Evolutionary conservation across 2,888 invertebrate species (phyloP), one percentile per base, ranked within the genome.

Genomic region (Meiosimyza platycephala): DNA sequence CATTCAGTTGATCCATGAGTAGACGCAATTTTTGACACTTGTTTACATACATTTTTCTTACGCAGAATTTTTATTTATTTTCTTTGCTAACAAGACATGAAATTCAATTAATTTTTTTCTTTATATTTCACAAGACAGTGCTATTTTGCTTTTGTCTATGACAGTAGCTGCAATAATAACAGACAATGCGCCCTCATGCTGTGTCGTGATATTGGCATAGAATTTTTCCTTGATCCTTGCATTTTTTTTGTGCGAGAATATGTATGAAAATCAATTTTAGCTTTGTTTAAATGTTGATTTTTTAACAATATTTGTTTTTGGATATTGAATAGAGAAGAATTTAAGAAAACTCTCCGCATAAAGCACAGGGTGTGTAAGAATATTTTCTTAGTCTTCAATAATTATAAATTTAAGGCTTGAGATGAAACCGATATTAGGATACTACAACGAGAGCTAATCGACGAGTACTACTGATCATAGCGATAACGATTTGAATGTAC

Each of bases 11-110:
- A 7, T 40, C 40, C 11, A 33, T 47, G 33, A 62, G 33, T 33
- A 28, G 28, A 52, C 28, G 18, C 57, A 55, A 57, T 74, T 76
- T 71, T 75, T 75, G 72, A 73, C 77, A 77, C 77, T 77, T 76
- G 77, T 76, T 77, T 77, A 75, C 74, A 74, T 77, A 75, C 74
- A 74, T 76, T 75, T 71, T 57, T 33, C 33, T 54, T 59, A 50
- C 15, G 55, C 40, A 60, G 22, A 50, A 69, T 59, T 48, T n/a
- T 48, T 11, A 40, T 48, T 18, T 16, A 13, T 48, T 18, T 22
- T 28, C 33, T 54, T 57, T 5, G 54, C 40, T 52, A 59, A 16
- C 18, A 54, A 54, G 52, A 22, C 51, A 51, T 52, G 48, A 72
- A 51, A 59, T 71, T 62, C 72, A 72, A 72, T 72, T 67, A 63